A percentile compares a stretch with the other conserved stretches of the same genome.
Conservation (phyloP, 2,797 vertebrate genomes). For the Cuculus canorus region DNA sequence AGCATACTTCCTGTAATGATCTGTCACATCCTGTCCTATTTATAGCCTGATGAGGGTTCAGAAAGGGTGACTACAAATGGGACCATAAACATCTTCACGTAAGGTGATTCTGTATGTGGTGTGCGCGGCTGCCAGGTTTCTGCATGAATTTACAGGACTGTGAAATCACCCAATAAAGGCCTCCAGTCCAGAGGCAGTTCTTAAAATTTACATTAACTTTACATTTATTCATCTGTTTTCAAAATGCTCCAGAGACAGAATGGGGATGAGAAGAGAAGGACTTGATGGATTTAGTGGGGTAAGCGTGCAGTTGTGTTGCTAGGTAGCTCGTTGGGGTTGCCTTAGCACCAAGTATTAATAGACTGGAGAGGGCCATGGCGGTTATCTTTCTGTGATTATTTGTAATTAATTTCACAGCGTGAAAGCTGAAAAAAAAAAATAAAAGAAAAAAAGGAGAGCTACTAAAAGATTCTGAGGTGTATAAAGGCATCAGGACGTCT, state of each 20-base stretch:
- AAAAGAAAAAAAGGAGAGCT: not conserved
- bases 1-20: not conserved
- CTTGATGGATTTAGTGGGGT: not conserved
- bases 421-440: not conserved
- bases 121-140: not conserved
- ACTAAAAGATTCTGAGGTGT: not conserved
- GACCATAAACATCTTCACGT: not conserved
- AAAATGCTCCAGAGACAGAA: not conserved
- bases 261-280: slow-evolving; percentile 47
- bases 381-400: slow-evolving; percentile 23
- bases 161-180: not conserved
- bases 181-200: accelerated
- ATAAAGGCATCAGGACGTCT: not conserved
- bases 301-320: slow-evolving; percentile 27
- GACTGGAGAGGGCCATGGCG: not conserved
- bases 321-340: slow-evolving; percentile 40
- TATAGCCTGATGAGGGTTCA: not conserved
- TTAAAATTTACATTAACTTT: not conserved
- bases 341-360: slow-evolving; percentile 65
- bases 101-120: not conserved
- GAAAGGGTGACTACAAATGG: not conserved
- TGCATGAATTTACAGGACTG: not conserved
- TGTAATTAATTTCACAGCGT: slow-evolving; percentile 40
- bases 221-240: not conserved
- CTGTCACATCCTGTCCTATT: not conserved